These are phyloP conservation scores for Apostichopus leukothele DNA, from an alignment of 53 echinoderm and acorn worm genomes.

Conservation along the genomic window DNA sequence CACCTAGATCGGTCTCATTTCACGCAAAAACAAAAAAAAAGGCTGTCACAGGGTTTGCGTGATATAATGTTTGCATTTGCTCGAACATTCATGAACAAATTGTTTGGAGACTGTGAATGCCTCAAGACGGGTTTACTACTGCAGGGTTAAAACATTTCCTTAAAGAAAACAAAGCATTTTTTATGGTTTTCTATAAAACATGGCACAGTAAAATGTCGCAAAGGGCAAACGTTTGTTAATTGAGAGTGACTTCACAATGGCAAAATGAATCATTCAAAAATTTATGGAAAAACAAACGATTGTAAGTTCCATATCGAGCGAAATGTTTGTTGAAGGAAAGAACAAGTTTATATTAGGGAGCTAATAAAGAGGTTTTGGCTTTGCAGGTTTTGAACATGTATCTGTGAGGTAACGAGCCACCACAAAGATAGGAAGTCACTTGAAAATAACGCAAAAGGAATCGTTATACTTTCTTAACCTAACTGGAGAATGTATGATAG, in stretches of 20 bases:
- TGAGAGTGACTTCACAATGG: conserved; percentile 20
- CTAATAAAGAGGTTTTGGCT: too few species aligned
- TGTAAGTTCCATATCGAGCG: too few species aligned
- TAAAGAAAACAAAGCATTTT: conserved; percentile 18
- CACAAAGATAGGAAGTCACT: too few species aligned
- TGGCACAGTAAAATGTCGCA: neutral
- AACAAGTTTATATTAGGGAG: too few species aligned
- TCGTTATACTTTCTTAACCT: too few species aligned
- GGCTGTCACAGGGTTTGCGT: conserved; percentile 24
- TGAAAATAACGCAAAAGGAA: too few species aligned
- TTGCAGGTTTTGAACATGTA: too few species aligned
- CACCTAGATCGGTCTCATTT: conserved; percentile 29
- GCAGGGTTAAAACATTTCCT: conserved; percentile 23
- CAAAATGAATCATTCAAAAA: conserved; percentile 12
- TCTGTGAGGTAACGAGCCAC: too few species aligned
- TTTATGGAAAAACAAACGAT: neutral
- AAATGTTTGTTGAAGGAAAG: too few species aligned
- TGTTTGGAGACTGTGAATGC: conserved; percentile 25
- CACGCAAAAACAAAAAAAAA: neutral
- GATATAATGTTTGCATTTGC: conserved; percentile 16
- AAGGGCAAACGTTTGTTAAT: neutral
- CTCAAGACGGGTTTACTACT: conserved; percentile 6
- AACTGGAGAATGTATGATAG: too few species aligned
- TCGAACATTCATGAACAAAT: conserved; percentile 40
- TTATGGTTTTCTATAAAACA: conserved; percentile 18